Evolutionary conservation across 2,888 invertebrate genomes (phyloP).

Genomic region (Drosophila hamatofila): DNA sequence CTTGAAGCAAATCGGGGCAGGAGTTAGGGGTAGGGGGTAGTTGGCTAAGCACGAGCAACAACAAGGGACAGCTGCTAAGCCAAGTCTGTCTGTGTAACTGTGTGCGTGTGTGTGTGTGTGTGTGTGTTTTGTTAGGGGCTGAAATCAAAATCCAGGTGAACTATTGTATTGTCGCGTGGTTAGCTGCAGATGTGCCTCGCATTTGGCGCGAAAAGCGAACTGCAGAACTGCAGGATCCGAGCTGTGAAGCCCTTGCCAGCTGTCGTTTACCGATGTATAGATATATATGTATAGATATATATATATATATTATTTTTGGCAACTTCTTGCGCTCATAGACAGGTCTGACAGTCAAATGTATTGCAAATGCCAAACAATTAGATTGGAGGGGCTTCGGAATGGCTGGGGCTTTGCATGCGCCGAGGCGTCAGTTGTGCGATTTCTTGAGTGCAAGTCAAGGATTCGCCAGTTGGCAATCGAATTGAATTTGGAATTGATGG

Average conservation of each 20-base stretch:
- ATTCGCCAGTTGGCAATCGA: conserved; percentile 70
- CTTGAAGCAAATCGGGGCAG: conserved; percentile 57
- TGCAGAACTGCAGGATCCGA: conserved; percentile 27
- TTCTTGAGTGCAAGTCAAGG: conserved; percentile 75
- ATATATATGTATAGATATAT: neutral
- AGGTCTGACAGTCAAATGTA: conserved; percentile 57
- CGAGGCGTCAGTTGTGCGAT: conserved; percentile 53
- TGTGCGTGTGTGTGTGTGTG: conserved; percentile 8
- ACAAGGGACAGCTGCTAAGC: conserved; percentile 67
- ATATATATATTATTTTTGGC: conserved; percentile 52
- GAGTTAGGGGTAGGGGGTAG: conserved; percentile 24
- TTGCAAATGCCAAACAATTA: conserved; percentile 52
- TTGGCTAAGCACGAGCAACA: conserved; percentile 32
- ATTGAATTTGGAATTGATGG: conserved; percentile 29
- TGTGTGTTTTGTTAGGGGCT: conserved; percentile 64
- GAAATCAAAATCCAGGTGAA: conserved; percentile 79
- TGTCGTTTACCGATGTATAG: conserved; percentile 53
- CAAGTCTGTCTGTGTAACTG: conserved; percentile 9
- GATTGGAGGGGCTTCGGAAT: neutral
- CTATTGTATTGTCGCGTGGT: conserved; percentile 71
- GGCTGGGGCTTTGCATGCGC: conserved; percentile 59
- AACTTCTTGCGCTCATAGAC: conserved; percentile 58
- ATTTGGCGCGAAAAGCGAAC: conserved; percentile 74
- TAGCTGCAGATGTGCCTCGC: conserved; percentile 66
- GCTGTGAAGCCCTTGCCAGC: conserved; percentile 51